Evolutionary conservation across 1,140 invertebrate species (phyloP).

Genomic region (Leptonema lineaticorne): DNA sequence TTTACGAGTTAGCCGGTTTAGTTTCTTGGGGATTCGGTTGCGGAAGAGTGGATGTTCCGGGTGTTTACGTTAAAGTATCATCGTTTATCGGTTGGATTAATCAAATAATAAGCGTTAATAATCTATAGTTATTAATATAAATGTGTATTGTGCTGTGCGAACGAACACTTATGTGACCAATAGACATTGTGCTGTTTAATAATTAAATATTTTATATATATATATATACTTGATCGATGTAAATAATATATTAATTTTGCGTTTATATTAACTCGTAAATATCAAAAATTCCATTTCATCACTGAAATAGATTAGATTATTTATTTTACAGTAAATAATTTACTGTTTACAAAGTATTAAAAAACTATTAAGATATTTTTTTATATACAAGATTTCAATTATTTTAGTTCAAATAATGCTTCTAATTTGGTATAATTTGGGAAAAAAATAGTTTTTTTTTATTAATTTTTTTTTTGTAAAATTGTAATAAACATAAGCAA

Average conservation of each 20-base stretch:
- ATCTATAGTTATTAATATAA: conserved; percentile 60
- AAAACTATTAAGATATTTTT: too few species aligned
- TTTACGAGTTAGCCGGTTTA: conserved; percentile 86
- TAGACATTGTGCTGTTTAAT: background rate
- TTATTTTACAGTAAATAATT: too few species aligned
- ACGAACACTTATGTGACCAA: background rate
- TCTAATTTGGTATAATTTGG: too few species aligned
- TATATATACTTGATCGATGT: background rate
- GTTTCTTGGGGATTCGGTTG: conserved; percentile 94
- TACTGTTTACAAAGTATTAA: too few species aligned
- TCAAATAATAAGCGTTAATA: conserved; percentile 94
- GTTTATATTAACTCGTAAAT: background rate
- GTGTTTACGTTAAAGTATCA: conserved; percentile 92
- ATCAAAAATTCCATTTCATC: background rate
- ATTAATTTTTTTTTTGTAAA: too few species aligned
- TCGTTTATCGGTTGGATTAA: conserved; percentile 96
- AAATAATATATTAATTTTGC: conserved; percentile 4
- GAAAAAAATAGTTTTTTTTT: too few species aligned
- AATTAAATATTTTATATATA: background rate
- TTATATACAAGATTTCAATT: too few species aligned
- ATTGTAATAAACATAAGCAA: too few species aligned
- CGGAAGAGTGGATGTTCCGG: conserved; percentile 83
- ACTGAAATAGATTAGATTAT: background rate
- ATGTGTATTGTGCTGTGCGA: background rate
- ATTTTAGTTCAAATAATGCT: too few species aligned